Conservation (phyloP, 2,888 invertebrate species). For the Bellardia pandia region DNA sequence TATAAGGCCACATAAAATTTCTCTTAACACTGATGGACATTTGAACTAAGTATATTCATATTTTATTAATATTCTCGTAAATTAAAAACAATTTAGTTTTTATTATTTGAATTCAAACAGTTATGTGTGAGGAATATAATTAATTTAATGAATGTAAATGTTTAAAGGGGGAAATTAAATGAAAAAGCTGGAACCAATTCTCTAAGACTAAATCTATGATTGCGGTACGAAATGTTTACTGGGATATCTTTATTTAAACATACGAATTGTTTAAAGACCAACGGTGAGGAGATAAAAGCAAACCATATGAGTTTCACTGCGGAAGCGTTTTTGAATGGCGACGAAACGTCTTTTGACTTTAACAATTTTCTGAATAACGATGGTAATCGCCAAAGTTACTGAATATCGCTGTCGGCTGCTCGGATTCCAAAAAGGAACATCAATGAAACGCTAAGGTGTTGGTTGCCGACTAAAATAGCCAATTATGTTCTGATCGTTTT, state of each 20-base stretch:
- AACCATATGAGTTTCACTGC: constrained; percentile 48
- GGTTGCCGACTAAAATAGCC: constrained; percentile 79
- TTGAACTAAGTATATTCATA: no score
- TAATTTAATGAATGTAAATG: no score
- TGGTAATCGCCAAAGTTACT: constrained; percentile 64
- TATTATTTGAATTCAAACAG: no score
- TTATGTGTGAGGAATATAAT: no score
- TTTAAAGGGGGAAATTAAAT: no score
- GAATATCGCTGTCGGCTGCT: constrained; percentile 76
- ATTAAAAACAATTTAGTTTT: no score
- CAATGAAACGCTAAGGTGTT: constrained; percentile 78
- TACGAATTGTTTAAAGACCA: constrained; percentile 8
- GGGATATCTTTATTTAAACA: constrained; percentile 14
- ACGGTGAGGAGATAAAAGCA: constrained; percentile 25
- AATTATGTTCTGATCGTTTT: constrained; percentile 79
- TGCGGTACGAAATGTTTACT: constrained; percentile 13
- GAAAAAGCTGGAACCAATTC: no score
- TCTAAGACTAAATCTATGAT: no score
- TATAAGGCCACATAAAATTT: no score
- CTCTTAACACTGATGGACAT: no score
- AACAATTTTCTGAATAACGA: constrained; percentile 77
- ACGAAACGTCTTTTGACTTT: constrained; percentile 79
- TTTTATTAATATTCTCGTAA: no score
- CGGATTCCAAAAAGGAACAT: constrained; percentile 75
- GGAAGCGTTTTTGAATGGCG: constrained; percentile 76